Evolutionary conservation across 2,888 invertebrate genomes (phyloP), one percentile per base, ranked within the genome.

Genomic region (Malthinus seriepunctatus): DNA sequence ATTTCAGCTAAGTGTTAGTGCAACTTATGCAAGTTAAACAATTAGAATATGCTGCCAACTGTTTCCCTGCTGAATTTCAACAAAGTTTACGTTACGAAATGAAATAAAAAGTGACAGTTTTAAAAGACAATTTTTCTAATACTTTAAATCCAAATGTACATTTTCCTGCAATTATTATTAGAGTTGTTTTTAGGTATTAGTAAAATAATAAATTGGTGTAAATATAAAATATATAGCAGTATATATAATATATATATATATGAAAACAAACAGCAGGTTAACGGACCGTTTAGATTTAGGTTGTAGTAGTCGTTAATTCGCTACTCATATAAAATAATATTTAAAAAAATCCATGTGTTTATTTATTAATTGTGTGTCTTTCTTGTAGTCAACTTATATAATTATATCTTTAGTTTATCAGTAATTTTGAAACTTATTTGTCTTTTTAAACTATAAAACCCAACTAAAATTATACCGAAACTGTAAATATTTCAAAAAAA

Each of bases 131-230:
- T 5, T 23, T 23, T 23, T 23, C 23, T 23, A 23, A 23, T 23
- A 23, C 2, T 23, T 23, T 23, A 23, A 23, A 23, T 23, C 23
- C 23, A 23, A 51, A 48, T 52, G 48, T 57, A 48, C 52, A 57
- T 57, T 60, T 37, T 56, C 60, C 56, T 60, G 50, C 60, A 60
- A 51, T 49, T 60, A 60, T 55, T 60, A 60, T 56, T 52, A 33
- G 56, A 60, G 53, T 31, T 39, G 45, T 32, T 12, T 37, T 51
- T 31, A 56, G 32, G 14, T 32, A 51, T 32, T 44, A 45, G 50
- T 49, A 56, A 56, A 45, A 48, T 60, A 49, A 51, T 60, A 60
- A 60, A 60, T 60, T 60, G 60, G 50, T 60, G 60, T 60, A 60
- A 48, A 60, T 60, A 60, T 53, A 54, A 60, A 60, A 60, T 60